These are phyloP conservation scores for Stenoptilia bipunctidactyla DNA, from an alignment of 2,888 invertebrate species.

Conservation along the genomic window DNA sequence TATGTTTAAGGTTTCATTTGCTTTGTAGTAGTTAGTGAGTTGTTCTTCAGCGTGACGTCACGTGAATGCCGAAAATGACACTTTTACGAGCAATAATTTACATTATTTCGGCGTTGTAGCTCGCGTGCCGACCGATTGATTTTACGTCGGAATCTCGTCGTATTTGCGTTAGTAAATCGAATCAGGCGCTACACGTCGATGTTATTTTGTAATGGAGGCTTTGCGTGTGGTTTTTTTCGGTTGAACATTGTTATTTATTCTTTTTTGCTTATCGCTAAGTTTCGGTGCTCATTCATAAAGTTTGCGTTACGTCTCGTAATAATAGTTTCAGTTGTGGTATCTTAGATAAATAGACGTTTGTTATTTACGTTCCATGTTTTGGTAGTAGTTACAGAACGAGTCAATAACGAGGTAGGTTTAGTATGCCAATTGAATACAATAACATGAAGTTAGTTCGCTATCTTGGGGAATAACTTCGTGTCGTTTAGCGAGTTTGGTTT, in stretches of 20 bases:
- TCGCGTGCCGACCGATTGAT: slow-evolving; percentile 68
- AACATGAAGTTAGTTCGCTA: background rate
- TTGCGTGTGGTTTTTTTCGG: slow-evolving; percentile 47
- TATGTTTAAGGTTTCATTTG: slow-evolving; percentile 24
- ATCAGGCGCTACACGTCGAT: slow-evolving; percentile 57
- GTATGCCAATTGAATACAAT: background rate
- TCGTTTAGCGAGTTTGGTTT: too few species aligned
- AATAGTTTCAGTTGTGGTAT: slow-evolving; percentile 14
- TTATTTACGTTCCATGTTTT: slow-evolving; percentile 4
- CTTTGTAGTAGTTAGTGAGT: slow-evolving; percentile 1
- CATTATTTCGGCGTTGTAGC: slow-evolving; percentile 64
- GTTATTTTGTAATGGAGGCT: slow-evolving; percentile 60
- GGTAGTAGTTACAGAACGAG: slow-evolving; percentile 1
- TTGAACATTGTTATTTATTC: slow-evolving; percentile 29
- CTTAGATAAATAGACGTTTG: slow-evolving; percentile 13
- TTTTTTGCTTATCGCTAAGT: slow-evolving; percentile 26
- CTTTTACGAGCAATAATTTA: slow-evolving; percentile 69
- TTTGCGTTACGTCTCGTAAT: slow-evolving; percentile 15
- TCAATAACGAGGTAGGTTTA: background rate
- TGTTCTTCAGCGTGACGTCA: slow-evolving; percentile 44
- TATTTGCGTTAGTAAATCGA: slow-evolving; percentile 64
- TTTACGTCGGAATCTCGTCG: slow-evolving; percentile 63
- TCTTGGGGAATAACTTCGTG: too few species aligned
- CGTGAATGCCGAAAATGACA: slow-evolving; percentile 66
- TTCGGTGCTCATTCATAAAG: slow-evolving; percentile 22